Conservation (phyloP, 2,797 vertebrate genomes). For the Channa striata region DNA sequence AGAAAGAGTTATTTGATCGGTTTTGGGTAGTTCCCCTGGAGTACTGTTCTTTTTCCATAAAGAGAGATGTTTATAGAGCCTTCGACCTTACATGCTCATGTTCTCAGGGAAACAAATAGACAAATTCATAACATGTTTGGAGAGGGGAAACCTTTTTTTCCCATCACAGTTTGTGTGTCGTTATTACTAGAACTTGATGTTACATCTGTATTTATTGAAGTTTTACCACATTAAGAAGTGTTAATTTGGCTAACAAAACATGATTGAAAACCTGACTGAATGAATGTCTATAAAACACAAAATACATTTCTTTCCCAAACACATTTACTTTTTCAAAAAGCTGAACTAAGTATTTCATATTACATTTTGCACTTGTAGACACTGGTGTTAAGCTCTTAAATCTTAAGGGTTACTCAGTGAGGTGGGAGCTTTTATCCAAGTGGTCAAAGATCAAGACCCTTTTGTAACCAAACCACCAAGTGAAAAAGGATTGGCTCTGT, state of each 20-base stretch:
- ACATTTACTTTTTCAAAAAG: constrained; percentile 1
- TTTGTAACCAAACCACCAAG: constrained; percentile 40
- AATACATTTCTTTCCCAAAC: constrained; percentile 14
- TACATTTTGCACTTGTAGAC: neutral
- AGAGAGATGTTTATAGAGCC: neutral
- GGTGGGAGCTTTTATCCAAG: constrained; percentile 24
- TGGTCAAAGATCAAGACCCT: constrained; percentile 52
- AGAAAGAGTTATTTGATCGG: constrained; percentile 33
- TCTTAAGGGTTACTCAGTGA: constrained; percentile 23
- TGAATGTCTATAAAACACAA: neutral
- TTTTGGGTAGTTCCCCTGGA: constrained; percentile 22
- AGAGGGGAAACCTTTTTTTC: neutral
- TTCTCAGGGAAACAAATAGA: neutral
- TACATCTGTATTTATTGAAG: neutral
- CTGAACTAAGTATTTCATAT: constrained; percentile 1
- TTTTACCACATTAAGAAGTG: neutral
- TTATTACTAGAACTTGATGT: neutral
- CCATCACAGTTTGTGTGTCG: constrained; percentile 12
- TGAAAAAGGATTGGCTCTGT: constrained; percentile 27
- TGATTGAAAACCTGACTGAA: constrained; percentile 5
- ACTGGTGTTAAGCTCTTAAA: constrained; percentile 32
- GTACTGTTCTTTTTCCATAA: neutral
- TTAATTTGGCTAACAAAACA: neutral
- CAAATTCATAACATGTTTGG: neutral
- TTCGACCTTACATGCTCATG: neutral